A percentile compares a stretch with the other conserved stretches of the same genome.
Conservation (phyloP, 2,113 vertebrate genomes). For the Thalassoma bifasciatum region DNA sequence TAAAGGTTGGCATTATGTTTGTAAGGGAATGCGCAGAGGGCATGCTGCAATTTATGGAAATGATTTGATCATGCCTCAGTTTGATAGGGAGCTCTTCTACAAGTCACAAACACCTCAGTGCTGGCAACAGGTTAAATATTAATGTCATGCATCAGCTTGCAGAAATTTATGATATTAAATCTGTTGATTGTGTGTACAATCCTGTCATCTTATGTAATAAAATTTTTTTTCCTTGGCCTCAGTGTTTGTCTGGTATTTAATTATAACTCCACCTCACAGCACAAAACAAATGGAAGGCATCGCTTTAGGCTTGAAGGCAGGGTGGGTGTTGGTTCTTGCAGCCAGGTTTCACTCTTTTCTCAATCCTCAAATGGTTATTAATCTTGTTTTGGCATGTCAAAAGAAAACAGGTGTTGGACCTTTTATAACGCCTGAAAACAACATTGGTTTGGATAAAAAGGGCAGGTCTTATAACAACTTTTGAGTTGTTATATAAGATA, state of each 20-base stretch:
- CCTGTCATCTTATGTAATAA: neutral
- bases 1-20: constrained; percentile 24
- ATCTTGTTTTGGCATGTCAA: constrained; percentile 23
- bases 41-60: neutral
- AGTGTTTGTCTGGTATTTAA: neutral
- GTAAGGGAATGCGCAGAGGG: constrained; percentile 21
- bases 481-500: neutral
- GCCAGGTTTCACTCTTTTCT: neutral
- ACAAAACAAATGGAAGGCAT: constrained; percentile 17
- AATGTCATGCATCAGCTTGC: neutral
- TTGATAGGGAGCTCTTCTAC: neutral
- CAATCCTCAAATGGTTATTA: neutral
- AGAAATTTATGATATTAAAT: neutral
- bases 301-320: constrained; percentile 38
- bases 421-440: neutral
- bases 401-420: constrained; percentile 14
- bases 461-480: neutral
- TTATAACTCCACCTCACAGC: constrained; percentile 31
- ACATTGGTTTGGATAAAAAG: neutral
- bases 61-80: neutral
- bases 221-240: constrained; percentile 14
- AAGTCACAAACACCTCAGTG: neutral
- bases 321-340: constrained; percentile 11
- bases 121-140: constrained; percentile 1
- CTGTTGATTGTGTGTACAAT: neutral